phyloP scores from a whole-genome alignment of 2,797 vertebrate species.

The Rhyacichthys aspro region DNA sequence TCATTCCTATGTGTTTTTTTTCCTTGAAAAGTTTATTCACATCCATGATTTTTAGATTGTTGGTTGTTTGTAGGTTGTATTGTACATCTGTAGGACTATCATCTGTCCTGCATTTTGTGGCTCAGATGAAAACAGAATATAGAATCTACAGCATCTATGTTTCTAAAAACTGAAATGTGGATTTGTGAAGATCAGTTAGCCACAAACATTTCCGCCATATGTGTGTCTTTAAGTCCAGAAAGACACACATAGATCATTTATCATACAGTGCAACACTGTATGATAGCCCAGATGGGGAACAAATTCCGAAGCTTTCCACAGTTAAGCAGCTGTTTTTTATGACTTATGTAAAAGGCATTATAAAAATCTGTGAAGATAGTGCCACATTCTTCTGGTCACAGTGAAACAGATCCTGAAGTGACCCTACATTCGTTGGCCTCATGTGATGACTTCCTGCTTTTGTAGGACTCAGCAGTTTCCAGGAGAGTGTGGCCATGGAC shows the following conservation, averaged over 20 bases:
- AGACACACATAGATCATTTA: no score
- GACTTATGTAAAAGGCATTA: constrained; percentile 29
- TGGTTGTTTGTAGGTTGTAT: not conserved
- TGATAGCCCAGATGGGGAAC: constrained; percentile 38
- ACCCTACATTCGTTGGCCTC: constrained; percentile 71
- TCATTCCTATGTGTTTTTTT: constrained; percentile 28
- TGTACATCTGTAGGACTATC: not conserved
- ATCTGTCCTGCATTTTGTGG: not conserved
- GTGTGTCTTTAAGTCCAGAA: not conserved
- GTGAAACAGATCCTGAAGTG: constrained; percentile 58
- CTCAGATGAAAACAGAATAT: constrained; percentile 29
- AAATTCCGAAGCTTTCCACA: constrained; percentile 26
- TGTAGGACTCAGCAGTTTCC: constrained; percentile 85
- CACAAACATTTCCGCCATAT: constrained; percentile 55
- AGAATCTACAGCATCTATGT: constrained; percentile 28
- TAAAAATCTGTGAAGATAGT: constrained; percentile 18
- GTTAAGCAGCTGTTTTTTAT: constrained; percentile 40
- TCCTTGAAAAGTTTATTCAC: not conserved
- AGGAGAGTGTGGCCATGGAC: constrained; percentile 86
- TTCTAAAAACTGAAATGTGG: constrained; percentile 24
- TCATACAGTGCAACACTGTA: no score
- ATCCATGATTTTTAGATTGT: not conserved
- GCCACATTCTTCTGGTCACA: constrained; percentile 52
- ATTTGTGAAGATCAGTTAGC: constrained; percentile 38
- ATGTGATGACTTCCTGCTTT: constrained; percentile 63